A percentile compares a stretch with the other conserved stretches of the same genome.
Evolutionary conservation across 53 echinoderm and acorn worm species (phyloP).

Genomic region (Patiria pectinifera): DNA sequence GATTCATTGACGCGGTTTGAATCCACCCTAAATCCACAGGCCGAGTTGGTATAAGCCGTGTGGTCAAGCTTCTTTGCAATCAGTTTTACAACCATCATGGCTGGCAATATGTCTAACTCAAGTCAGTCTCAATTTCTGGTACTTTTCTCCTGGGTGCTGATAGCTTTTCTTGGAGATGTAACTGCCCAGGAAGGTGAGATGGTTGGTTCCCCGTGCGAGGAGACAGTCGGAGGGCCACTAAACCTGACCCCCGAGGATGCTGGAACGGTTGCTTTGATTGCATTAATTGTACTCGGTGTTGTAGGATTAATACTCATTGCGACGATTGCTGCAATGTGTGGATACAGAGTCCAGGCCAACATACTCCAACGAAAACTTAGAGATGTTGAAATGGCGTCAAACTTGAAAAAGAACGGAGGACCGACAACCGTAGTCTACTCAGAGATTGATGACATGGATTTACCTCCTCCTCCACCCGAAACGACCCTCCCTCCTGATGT

Average conservation of each 20-base stretch:
- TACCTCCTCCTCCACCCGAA: constrained; percentile 23
- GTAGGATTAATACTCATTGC: constrained; percentile 6
- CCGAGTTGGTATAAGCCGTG: background rate
- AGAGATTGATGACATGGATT: background rate
- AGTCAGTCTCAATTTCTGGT: background rate
- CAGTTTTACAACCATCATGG: constrained; percentile 5
- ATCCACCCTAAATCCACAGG: background rate
- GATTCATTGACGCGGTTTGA: background rate
- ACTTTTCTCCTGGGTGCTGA: constrained; percentile 4
- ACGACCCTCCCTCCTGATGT: background rate
- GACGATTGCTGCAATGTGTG: constrained; percentile 1
- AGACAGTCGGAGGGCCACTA: background rate
- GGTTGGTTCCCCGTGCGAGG: background rate
- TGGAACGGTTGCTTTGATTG: background rate
- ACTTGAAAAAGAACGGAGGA: background rate
- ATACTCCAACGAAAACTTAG: background rate
- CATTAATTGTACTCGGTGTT: constrained; percentile 1
- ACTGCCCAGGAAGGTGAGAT: constrained; percentile 3
- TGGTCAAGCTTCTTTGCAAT: background rate
- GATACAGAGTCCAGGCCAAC: constrained; percentile 24
- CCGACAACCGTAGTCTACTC: background rate
- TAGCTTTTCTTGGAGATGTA: background rate
- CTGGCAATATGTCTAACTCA: background rate
- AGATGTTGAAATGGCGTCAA: background rate
- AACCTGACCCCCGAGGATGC: constrained; percentile 13